Conservation (phyloP, 1,140 invertebrate genomes). For the Theocolax elegans region DNA sequence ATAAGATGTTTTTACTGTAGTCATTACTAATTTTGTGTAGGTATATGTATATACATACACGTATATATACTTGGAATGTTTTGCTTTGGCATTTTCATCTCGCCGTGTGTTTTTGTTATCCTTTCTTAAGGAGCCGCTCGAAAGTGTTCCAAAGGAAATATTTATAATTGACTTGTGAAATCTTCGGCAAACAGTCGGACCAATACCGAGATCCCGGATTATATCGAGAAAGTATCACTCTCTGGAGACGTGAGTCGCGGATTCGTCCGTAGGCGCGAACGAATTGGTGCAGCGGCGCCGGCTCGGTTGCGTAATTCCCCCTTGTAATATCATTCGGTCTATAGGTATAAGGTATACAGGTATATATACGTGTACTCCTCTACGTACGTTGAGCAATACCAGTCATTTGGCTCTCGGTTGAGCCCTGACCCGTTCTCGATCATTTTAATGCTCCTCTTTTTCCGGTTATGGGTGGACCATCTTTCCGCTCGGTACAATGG, state of each 20-base stretch:
- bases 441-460: background rate
- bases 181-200: constrained; percentile 17
- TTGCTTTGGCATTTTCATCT: constrained; percentile 14
- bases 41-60: no score
- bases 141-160: constrained; percentile 23
- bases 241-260: no score
- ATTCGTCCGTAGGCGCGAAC: background rate
- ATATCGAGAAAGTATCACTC: constrained; percentile 32
- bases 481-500: no score
- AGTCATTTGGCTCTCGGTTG: constrained; percentile 17
- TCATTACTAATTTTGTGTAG: no score
- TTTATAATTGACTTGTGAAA: constrained; percentile 36
- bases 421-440: background rate
- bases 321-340: no score
- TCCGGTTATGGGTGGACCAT: no score
- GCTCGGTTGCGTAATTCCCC: background rate
- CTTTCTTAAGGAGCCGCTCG: background rate
- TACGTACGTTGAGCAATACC: constrained; percentile 5
- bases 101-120: constrained; percentile 10
- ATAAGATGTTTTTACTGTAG: no score
- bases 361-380: no score
- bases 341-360: no score
- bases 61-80: no score
- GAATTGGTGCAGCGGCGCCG: no score
- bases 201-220: no score